Base-by-base conservation (phyloP, 2,888 invertebrate species). In the Scelioninae gen. 1 region DNA sequence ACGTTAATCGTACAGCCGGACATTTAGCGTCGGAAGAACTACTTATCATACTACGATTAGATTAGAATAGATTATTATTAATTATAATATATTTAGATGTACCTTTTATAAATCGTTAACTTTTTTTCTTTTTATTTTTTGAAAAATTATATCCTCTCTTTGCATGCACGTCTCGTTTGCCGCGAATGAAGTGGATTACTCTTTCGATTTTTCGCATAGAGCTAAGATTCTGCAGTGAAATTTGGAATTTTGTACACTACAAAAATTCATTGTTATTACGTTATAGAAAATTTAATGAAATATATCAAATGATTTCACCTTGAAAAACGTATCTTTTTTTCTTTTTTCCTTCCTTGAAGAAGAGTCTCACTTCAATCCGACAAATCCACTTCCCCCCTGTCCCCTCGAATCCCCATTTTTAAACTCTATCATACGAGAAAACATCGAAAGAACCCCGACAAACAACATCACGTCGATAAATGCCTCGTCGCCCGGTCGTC, bases 41-140 rank as follows among this genome's bases (percentile, higher is more conserved):
- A 82, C 81, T 81, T 81, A 69, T 81, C 71, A 81, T 75, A 81
- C 81, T 81, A 75, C 81, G 16, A 63, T 81, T 81, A 75, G 45
- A 71, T 62, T 75, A 53, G 11, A 69, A 62, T 71, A 68, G 60
- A 16, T 75, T 34, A 63, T 62, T 62, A 56, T 55, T 49, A 23
- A 34, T 7, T 49, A 60, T 43, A 16, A 68, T 81, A 81, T 75
- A 71, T 81, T 81, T 76, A 66, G 65, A 76, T 60, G 68, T 69
- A 81, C 45, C 16, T 81, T 76, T 81, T n/a, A 75, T 81, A 63
- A 76, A 81, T 81, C 65, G 81, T 81, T 71, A 81, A 71, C 76
- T 65, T 71, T 65, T 49, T 71, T 81, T n/a, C n/a, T n/a, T n/a
- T n/a, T n/a, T n/a, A n/a, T n/a, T n/a, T n/a, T n/a, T n/a, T 81